Conservation (phyloP, 2,113 vertebrate genomes). For the Gallinago undulata region DNA sequence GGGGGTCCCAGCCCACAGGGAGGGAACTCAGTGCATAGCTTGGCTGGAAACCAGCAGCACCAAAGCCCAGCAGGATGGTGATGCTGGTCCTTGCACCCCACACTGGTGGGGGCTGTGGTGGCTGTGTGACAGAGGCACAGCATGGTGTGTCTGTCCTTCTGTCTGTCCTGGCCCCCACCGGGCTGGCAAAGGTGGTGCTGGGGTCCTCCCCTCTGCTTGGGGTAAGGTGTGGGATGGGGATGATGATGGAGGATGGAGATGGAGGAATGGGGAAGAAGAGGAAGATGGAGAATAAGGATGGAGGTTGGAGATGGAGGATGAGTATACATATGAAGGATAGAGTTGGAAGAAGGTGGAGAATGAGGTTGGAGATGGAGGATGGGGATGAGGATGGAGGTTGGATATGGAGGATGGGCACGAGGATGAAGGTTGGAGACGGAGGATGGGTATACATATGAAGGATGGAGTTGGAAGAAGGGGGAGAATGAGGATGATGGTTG, state of each 20-base stretch:
- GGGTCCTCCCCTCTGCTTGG: neutral
- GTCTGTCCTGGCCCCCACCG: neutral
- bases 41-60: neutral
- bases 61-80: rapidly evolving
- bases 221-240: neutral
- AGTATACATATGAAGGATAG: too few species aligned
- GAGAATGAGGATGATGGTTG: neutral
- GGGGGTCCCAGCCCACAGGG: neutral
- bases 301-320: too few species aligned
- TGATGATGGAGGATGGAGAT: too few species aligned
- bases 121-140: neutral
- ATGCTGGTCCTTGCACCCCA: neutral
- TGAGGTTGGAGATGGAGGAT: too few species aligned
- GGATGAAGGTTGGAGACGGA: neutral
- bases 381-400: neutral
- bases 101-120: neutral
- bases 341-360: too few species aligned
- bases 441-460: too few species aligned
- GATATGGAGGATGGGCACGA: too few species aligned
- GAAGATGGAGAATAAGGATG: too few species aligned
- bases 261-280: too few species aligned
- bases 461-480: too few species aligned
- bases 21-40: neutral
- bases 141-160: rapidly evolving
- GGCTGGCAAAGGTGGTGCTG: rapidly evolving